A percentile compares a stretch with the other conserved stretches of the same genome.
Evolutionary conservation across 2,888 invertebrate species (phyloP).

Genomic region (Lutraria lutraria): DNA sequence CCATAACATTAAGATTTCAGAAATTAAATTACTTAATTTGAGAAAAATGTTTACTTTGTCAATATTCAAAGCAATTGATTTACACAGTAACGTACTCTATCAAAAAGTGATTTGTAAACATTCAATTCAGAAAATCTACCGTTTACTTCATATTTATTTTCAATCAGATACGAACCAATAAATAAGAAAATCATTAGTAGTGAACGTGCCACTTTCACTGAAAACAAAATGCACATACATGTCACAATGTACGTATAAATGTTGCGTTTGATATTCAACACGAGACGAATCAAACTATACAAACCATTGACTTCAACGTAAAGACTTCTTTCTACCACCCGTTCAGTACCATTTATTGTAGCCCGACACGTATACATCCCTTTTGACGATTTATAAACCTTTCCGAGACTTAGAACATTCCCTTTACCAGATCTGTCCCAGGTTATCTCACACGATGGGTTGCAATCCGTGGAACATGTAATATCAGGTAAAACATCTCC

Average conservation of each 20-base stretch:
- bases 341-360: background rate
- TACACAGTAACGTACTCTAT: background rate
- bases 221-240: too few relatives aligned
- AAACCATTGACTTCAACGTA: background rate
- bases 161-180: too few relatives aligned
- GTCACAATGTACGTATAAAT: background rate
- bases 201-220: too few relatives aligned
- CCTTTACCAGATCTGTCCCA: background rate
- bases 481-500: background rate
- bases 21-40: background rate
- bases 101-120: too few relatives aligned
- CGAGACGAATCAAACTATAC: background rate
- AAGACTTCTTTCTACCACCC: background rate
- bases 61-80: background rate
- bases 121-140: too few relatives aligned
- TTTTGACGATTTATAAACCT: background rate
- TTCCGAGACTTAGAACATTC: background rate
- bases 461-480: background rate
- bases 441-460: background rate
- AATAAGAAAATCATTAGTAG: too few relatives aligned
- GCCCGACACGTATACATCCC: background rate
- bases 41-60: background rate
- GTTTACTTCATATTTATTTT: too few relatives aligned
- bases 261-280: background rate
- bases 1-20: background rate